Percentiles rank a stretch among this genome's conserved stretches.
Conservation (phyloP, 1,140 invertebrate species). For the Papilio xuthus region DNA sequence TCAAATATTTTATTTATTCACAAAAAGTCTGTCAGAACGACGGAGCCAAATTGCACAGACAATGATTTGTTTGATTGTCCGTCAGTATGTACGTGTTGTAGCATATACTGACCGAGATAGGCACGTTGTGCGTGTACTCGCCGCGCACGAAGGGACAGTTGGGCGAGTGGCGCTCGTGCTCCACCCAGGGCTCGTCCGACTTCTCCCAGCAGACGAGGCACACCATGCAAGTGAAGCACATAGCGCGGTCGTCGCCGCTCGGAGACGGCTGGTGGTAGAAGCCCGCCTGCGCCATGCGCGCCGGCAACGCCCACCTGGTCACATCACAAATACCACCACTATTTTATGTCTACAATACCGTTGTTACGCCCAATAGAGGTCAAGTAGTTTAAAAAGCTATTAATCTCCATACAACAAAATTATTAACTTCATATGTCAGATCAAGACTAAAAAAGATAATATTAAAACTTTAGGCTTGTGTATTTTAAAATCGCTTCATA, state of each 20-base stretch:
- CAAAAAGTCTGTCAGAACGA: too few species aligned
- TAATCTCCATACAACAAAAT: too few species aligned
- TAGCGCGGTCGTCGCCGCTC: slow-evolving; percentile 94
- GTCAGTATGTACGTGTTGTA: neutral
- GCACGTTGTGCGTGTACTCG: slow-evolving; percentile 97
- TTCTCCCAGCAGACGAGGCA: slow-evolving; percentile 98
- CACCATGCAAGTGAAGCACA: slow-evolving; percentile 97
- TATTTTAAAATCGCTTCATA: too few species aligned
- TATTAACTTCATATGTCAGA: too few species aligned
- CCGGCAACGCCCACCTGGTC: slow-evolving; percentile 93
- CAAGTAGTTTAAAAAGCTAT: too few species aligned
- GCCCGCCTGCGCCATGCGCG: slow-evolving; percentile 97
- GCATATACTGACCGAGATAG: slow-evolving; percentile 84
- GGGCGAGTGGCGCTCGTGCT: slow-evolving; percentile 96
- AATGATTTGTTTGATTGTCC: too few species aligned
- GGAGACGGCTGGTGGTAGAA: slow-evolving; percentile 97
- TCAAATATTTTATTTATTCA: too few species aligned
- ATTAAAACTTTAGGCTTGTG: too few species aligned
- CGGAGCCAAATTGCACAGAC: too few species aligned
- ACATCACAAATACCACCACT: slow-evolving; percentile 26
- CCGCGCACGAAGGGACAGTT: slow-evolving; percentile 96
- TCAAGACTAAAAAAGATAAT: too few species aligned
- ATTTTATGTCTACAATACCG: neutral
- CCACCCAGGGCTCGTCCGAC: slow-evolving; percentile 97
- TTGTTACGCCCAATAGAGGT: too few species aligned